These are phyloP conservation scores for Macrobrachium rosenbergii DNA, from an alignment of 1,140 invertebrate species.

Conservation along the genomic window DNA sequence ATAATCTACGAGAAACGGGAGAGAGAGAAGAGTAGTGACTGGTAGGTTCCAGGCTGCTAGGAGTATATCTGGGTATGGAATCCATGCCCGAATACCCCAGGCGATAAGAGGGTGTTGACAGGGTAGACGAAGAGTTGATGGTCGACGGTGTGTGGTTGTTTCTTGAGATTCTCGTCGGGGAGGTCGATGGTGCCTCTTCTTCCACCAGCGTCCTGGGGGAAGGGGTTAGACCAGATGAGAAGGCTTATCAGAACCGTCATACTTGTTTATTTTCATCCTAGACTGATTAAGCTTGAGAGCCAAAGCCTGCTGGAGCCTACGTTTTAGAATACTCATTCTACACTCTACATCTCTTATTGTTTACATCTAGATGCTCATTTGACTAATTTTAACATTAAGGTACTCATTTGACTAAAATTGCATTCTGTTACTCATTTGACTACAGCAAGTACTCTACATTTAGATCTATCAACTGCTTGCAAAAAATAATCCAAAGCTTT, in stretches of 20 bases:
- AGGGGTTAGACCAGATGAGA: not conserved
- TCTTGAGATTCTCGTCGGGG: not conserved
- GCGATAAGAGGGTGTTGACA: constrained; percentile 9
- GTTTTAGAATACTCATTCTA: no score
- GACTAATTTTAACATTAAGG: no score
- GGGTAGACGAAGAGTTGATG: constrained; percentile 3
- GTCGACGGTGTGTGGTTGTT: not conserved
- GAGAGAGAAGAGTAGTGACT: constrained; percentile 29
- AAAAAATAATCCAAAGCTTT: no score
- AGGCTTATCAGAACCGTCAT: not conserved
- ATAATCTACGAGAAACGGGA: constrained; percentile 20
- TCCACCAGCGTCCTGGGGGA: constrained; percentile 43
- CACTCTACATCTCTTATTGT: no score
- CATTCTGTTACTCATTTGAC: no score
- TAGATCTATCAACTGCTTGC: no score
- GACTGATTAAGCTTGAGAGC: constrained; percentile 4
- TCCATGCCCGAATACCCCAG: not conserved
- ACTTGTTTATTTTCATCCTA: not conserved
- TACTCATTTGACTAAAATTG: no score
- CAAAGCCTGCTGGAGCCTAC: no score
- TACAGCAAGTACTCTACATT: no score
- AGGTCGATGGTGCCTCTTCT: constrained; percentile 9
- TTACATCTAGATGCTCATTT: no score
- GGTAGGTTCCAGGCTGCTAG: constrained; percentile 20
- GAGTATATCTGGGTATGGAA: not conserved